Conservation (phyloP, 2,797 vertebrate genomes). For the Macropus fuliginosus region DNA sequence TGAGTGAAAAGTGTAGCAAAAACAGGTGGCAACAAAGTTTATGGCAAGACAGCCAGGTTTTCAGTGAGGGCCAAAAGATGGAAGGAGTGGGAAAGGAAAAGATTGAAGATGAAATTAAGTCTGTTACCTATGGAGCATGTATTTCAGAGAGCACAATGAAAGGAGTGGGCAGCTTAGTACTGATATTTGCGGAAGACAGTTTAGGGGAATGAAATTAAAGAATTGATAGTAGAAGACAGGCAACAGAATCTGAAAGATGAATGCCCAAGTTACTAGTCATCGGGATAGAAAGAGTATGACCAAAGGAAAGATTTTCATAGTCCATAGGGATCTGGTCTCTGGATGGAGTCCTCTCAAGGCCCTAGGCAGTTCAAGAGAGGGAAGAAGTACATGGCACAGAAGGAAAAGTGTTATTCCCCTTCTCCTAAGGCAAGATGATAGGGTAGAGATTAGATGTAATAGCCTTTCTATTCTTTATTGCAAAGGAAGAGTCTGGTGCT, state of each 20-base stretch:
- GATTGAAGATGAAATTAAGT: neutral
- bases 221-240: neutral
- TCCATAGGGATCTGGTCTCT: neutral
- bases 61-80: neutral
- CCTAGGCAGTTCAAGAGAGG: neutral
- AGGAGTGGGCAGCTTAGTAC: neutral
- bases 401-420: too few species aligned
- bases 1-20: too few species aligned
- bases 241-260: too few species aligned
- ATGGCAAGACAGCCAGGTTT: neutral
- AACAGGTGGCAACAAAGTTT: too few species aligned
- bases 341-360: neutral
- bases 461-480: neutral
- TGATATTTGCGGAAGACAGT: too few species aligned
- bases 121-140: neutral
- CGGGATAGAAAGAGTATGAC: neutral
- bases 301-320: neutral
- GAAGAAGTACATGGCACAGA: neutral
- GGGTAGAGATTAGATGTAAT: neutral
- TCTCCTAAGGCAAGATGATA: neutral
- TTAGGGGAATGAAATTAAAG: neutral
- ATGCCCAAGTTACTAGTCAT: neutral
- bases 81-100: neutral
- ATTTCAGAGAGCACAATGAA: neutral
- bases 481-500: neutral